Evolutionary conservation across 1,140 invertebrate genomes (phyloP).

Genomic region (Riptortus pedestris): DNA sequence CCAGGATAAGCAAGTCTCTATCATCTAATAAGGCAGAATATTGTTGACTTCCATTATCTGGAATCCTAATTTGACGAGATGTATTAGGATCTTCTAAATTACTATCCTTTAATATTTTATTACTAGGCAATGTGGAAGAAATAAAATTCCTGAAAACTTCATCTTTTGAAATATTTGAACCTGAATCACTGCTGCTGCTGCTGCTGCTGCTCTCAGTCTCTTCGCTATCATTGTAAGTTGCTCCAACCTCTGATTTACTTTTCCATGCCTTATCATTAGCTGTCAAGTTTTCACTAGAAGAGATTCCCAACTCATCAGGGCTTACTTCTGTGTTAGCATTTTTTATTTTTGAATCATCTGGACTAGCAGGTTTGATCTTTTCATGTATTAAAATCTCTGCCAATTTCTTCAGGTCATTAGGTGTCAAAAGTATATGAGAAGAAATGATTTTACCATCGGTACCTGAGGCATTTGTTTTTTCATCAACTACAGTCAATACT

Average conservation of each 20-base stretch:
- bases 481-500: conserved; percentile 13
- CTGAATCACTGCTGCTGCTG: neutral
- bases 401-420: conserved; percentile 26
- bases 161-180: neutral
- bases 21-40: conserved; percentile 1
- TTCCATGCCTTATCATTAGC: neutral
- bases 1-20: neutral
- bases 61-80: conserved; percentile 2
- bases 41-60: neutral
- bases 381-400: conserved; percentile 27
- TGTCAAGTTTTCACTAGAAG: neutral
- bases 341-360: neutral
- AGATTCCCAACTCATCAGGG: neutral
- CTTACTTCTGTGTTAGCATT: neutral
- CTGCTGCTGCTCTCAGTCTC: too few relatives aligned
- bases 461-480: neutral
- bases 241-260: neutral
- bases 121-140: neutral
- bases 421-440: conserved; percentile 22
- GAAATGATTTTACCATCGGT: neutral
- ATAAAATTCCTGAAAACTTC: neutral
- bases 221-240: neutral
- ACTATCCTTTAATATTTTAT: neutral
- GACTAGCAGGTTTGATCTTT: conserved; percentile 19
- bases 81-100: neutral